phyloP scores from a whole-genome alignment of 2,888 invertebrate genomes.

The Aphodius sticticus region DNA sequence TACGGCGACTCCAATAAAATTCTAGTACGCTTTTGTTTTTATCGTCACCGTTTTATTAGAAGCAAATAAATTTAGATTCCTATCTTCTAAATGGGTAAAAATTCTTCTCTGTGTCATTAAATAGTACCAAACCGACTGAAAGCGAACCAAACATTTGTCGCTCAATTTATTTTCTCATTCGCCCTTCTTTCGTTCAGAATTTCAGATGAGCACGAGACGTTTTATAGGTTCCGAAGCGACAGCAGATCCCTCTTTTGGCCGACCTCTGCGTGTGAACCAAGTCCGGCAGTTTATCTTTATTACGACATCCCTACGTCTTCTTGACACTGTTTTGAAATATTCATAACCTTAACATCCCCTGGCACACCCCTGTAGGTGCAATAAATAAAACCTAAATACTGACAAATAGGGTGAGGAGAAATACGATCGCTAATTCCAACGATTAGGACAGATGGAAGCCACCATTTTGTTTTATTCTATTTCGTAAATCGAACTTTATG shows the following conservation, averaged over 20 bases:
- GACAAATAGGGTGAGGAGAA: constrained; percentile 25
- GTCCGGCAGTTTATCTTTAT: constrained; percentile 44
- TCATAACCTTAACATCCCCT: constrained; percentile 29
- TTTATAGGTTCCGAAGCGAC: constrained; percentile 41
- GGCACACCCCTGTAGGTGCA: background rate
- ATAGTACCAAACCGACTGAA: constrained; percentile 23
- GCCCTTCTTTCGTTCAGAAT: constrained; percentile 31
- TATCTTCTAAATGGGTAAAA: background rate
- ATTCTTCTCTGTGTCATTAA: constrained; percentile 18
- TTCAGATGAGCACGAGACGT: constrained; percentile 40
- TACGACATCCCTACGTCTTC: constrained; percentile 36
- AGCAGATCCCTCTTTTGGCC: constrained; percentile 42
- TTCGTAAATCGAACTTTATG: constrained; percentile 39
- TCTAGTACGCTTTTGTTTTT: background rate
- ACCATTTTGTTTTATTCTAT: constrained; percentile 33
- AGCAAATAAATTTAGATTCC: background rate
- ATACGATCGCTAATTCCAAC: background rate
- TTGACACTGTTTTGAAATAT: constrained; percentile 35
- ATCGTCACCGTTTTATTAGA: background rate
- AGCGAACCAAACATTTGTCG: constrained; percentile 28
- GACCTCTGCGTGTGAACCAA: constrained; percentile 20
- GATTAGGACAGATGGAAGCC: constrained; percentile 14
- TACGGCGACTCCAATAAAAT: background rate
- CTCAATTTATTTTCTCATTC: constrained; percentile 33
- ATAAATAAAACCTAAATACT: constrained; percentile 28